phyloP scores from a whole-genome alignment of 2,888 invertebrate genomes.

The Pachycephus smyrnensis region DNA sequence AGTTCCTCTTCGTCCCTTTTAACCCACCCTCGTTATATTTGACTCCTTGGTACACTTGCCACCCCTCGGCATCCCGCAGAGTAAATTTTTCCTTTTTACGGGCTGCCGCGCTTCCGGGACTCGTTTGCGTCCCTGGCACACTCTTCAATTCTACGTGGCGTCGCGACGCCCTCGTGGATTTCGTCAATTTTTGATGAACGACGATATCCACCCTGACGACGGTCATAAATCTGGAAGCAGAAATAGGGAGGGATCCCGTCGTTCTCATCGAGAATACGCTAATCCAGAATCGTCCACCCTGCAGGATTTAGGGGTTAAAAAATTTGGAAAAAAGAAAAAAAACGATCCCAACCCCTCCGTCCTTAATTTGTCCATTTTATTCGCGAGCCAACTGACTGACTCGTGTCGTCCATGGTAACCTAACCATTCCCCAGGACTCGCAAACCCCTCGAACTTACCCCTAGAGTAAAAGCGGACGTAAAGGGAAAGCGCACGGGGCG shows the following conservation, averaged over 20 bases:
- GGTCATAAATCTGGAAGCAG: neutral
- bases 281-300: neutral
- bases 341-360: neutral
- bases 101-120: neutral
- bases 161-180: slow-evolving; percentile 5
- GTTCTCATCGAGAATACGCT: neutral
- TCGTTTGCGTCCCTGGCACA: neutral
- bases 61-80: neutral
- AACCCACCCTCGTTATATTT: neutral
- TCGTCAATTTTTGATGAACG: slow-evolving; percentile 20
- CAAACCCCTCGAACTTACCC: neutral
- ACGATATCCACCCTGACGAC: neutral
- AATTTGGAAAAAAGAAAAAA: neutral
- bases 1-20: neutral
- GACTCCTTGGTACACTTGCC: neutral
- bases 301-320: neutral
- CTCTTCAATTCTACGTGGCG: neutral
- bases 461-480: neutral
- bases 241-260: neutral
- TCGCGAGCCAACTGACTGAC: neutral
- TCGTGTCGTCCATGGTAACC: neutral
- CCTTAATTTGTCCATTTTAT: neutral
- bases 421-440: neutral
- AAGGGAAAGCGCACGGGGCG: neutral
- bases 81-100: neutral